These are phyloP conservation scores for Cuniculus paca DNA, from an alignment of 2,797 vertebrate species.

Conservation along the genomic window DNA sequence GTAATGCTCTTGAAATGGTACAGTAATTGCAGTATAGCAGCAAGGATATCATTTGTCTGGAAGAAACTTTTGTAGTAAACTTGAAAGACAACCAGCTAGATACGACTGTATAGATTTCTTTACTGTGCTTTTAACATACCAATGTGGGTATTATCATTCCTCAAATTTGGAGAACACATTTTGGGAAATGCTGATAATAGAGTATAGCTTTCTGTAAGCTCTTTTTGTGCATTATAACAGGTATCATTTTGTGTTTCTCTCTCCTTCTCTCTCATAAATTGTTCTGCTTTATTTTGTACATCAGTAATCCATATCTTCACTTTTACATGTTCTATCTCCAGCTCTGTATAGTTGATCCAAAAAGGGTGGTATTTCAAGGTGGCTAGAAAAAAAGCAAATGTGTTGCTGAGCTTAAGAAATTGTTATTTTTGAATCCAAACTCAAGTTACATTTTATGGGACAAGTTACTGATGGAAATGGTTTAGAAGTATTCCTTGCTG, in stretches of 20 bases:
- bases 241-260: not conserved
- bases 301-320: not conserved
- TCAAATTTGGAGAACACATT: slow-evolving; percentile 50
- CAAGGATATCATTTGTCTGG: slow-evolving; percentile 29
- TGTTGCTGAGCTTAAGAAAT: not conserved
- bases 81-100: slow-evolving; percentile 25
- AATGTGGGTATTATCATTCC: not conserved
- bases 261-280: not conserved
- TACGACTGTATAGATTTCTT: slow-evolving; percentile 26
- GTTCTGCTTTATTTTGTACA: not conserved
- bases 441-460: slow-evolving; percentile 28
- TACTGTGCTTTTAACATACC: slow-evolving; percentile 1
- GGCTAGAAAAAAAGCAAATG: slow-evolving; percentile 47
- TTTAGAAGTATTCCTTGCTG: not conserved
- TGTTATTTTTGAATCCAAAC: slow-evolving; percentile 25
- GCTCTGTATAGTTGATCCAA: not conserved
- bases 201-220: not conserved
- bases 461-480: slow-evolving; percentile 21
- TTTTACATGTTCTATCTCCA: slow-evolving; percentile 44
- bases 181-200: slow-evolving; percentile 27
- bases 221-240: not conserved
- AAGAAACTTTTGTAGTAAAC: not conserved
- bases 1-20: slow-evolving; percentile 25
- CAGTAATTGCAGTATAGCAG: not conserved
- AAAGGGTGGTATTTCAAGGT: not conserved